Evolutionary conservation across 2,797 vertebrate genomes (phyloP), one percentile per base, ranked within the genome.

Genomic region (Cyclopterus lumpus): DNA sequence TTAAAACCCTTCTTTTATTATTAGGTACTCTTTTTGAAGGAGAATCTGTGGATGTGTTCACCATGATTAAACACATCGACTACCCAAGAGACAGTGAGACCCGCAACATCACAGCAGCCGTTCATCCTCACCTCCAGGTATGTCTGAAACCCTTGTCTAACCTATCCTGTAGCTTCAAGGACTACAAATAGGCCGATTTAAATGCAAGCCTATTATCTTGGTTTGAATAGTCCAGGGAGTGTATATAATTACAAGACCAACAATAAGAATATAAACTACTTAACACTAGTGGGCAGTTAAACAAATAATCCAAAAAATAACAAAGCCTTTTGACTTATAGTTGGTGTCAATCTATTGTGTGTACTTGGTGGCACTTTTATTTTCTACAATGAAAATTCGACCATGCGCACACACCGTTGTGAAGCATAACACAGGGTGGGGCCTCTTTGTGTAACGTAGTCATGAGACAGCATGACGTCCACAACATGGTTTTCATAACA

Each of bases 51-150:
- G 95, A 96, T 1, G 86, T 93, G 24, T 95, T 94, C 61, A 94
- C 88, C n/a, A 36, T 57, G 61, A 67, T 93, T 22, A 88, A 85
- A 67, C 65, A 69, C 2, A 65, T 95, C 1, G 94, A 96, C 80
- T 96, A 95, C 69, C 96, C 96, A 0, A 90, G 93, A 79, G 90
- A 95, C 14, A 16, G 80, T 0, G 83, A 91, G 0, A 93, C 91
- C 9, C 92, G 69, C 1, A 77, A 91, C 76, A 91, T 96, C 79
- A 93, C 88, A 1, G 96, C 95, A 28, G 83, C 91, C 0, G 88
- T 96, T 75, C 96, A 97, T 67, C 94, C 95, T 38, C 81, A 90
- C 28, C 93, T 96, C n/a, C 96, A 96, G 95, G 95, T 95, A 81
- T 1, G 30, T 24, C 28, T 28, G 24, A 58, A n/a, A n/a, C n/a